Evolutionary conservation across 2,113 vertebrate species (phyloP).

Genomic region (Brevimyrus niger): DNA sequence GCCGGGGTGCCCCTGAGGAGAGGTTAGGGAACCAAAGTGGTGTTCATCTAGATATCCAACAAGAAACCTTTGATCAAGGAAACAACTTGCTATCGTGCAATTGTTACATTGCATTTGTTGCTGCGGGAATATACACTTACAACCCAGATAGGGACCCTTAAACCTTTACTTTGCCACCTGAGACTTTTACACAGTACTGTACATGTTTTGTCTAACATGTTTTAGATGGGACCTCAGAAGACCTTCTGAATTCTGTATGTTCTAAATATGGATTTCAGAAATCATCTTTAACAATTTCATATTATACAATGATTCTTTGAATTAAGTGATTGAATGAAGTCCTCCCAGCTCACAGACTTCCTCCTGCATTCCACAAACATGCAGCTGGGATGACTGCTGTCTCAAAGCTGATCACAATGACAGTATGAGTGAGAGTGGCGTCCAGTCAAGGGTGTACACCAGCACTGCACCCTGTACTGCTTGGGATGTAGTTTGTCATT

Average conservation of each 20-base stretch:
- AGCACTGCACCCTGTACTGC: neutral
- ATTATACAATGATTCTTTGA: neutral
- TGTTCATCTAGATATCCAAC: neutral
- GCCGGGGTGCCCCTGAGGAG: neutral
- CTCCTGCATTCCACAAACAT: neutral
- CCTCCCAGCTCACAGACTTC: neutral
- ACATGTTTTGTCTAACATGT: conserved; percentile 2
- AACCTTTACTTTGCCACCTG: neutral
- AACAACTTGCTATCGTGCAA: neutral
- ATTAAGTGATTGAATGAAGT: neutral
- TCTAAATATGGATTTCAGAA: neutral
- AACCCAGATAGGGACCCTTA: neutral
- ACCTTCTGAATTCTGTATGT: neutral
- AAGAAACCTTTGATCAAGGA: neutral
- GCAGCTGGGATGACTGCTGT: neutral
- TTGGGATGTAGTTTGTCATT: neutral
- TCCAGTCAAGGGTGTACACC: neutral
- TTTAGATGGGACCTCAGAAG: neutral
- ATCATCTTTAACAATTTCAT: neutral
- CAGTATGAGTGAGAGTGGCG: neutral
- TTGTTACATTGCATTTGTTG: neutral
- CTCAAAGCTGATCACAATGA: neutral
- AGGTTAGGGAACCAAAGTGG: neutral
- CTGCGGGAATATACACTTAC: neutral
- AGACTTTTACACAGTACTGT: neutral